Conservation (phyloP, 2,797 vertebrate species). For the Distichodus sexfasciatus region DNA sequence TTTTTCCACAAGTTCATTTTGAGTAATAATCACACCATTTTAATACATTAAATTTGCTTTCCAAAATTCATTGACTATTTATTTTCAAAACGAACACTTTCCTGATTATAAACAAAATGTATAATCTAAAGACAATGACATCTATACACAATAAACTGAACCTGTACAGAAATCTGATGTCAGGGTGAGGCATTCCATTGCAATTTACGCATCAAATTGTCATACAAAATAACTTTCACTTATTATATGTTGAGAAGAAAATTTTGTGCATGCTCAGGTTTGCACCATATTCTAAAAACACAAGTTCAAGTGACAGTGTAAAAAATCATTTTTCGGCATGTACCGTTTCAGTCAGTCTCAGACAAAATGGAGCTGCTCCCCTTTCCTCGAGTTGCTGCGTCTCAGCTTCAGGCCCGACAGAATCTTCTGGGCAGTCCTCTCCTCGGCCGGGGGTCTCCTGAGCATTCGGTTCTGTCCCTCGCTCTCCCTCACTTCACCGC, state of each 20-base stretch:
- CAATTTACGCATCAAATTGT: not conserved
- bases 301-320: not conserved
- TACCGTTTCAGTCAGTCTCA: conserved; percentile 52
- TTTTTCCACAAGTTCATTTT: too few relatives aligned
- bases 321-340: not conserved
- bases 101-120: too few relatives aligned
- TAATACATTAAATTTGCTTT: too few relatives aligned
- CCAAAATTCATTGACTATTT: too few relatives aligned
- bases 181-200: not conserved
- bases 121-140: too few relatives aligned
- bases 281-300: not conserved
- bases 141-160: not conserved
- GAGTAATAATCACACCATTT: too few relatives aligned
- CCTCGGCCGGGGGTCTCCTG: conserved; percentile 54
- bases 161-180: not conserved
- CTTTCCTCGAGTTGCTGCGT: conserved; percentile 65
- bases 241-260: not conserved
- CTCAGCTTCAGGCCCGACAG: conserved; percentile 71
- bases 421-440: conserved; percentile 65
- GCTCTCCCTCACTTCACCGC: conserved; percentile 49
- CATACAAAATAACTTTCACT: conserved; percentile 2
- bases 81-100: too few relatives aligned
- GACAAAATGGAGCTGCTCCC: conserved; percentile 72
- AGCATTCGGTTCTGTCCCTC: conserved; percentile 52
- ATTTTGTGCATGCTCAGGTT: not conserved